phyloP scores from a whole-genome alignment of 2,888 invertebrate species.

The Anarsia innoxiella region DNA sequence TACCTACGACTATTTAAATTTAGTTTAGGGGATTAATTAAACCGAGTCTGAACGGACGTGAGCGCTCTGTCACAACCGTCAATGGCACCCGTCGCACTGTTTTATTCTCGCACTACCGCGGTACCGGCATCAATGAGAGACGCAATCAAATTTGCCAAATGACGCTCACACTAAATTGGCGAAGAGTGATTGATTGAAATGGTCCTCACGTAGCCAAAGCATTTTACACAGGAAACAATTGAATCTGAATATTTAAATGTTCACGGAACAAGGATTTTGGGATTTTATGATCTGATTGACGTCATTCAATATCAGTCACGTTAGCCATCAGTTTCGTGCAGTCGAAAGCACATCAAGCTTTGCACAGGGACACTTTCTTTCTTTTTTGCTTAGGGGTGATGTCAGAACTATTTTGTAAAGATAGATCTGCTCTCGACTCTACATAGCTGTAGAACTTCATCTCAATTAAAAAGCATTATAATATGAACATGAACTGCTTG shows the following conservation, averaged over 20 bases:
- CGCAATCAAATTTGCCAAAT: slow-evolving; percentile 68
- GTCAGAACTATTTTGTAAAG: no score
- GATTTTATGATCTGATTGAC: no score
- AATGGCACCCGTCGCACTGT: slow-evolving; percentile 56
- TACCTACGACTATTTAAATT: slow-evolving; percentile 51
- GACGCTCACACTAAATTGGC: slow-evolving; percentile 63
- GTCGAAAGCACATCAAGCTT: no score
- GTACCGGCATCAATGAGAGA: slow-evolving; percentile 50
- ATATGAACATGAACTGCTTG: no score
- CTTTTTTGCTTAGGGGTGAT: no score
- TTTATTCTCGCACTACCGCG: slow-evolving; percentile 56
- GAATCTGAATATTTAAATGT: slow-evolving; percentile 56
- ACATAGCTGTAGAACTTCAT: no score
- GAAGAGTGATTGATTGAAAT: slow-evolving; percentile 66
- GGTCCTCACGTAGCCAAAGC: slow-evolving; percentile 43
- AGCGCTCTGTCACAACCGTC: slow-evolving; percentile 57
- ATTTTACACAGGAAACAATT: slow-evolving; percentile 53
- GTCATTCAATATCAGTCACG: no score
- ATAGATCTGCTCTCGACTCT: no score
- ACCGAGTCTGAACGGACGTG: slow-evolving; percentile 34
- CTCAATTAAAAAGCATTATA: no score
- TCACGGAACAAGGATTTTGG: no score
- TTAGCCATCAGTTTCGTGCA: no score
- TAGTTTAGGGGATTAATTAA: slow-evolving; percentile 67
- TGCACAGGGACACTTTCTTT: no score